Evolutionary conservation across 2,888 invertebrate genomes (phyloP).

Genomic region (Elysia crispata): DNA sequence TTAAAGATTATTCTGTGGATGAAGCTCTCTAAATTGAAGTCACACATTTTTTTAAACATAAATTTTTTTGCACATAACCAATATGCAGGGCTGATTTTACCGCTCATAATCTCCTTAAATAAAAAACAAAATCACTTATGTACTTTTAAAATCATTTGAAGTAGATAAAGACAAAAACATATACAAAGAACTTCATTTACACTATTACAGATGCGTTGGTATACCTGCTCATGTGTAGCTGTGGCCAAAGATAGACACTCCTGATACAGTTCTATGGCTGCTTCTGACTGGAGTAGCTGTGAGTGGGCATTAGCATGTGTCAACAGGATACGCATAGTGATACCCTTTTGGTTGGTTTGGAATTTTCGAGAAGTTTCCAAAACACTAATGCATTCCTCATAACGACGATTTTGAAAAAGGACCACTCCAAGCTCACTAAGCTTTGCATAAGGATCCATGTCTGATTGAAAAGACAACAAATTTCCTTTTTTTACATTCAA

Average conservation of each 20-base stretch:
- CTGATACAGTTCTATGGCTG: conserved; percentile 71
- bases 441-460: conserved; percentile 74
- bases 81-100: no score
- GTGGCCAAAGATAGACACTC: conserved; percentile 71
- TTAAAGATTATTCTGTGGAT: neutral
- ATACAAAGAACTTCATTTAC: neutral
- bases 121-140: no score
- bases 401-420: conserved; percentile 66
- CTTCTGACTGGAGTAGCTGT: conserved; percentile 64
- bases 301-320: conserved; percentile 72
- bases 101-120: no score
- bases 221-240: conserved; percentile 69
- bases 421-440: conserved; percentile 73
- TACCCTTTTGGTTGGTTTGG: conserved; percentile 74
- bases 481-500: neutral
- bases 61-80: no score
- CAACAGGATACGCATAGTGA: conserved; percentile 71
- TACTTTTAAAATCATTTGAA: no score
- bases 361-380: conserved; percentile 70
- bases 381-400: conserved; percentile 68
- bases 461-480: conserved; percentile 52
- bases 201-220: neutral
- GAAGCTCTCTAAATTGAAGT: neutral
- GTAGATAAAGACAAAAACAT: neutral
- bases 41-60: no score